Conservation (phyloP, 2,113 vertebrate species). For the Hyaena hyaena region DNA sequence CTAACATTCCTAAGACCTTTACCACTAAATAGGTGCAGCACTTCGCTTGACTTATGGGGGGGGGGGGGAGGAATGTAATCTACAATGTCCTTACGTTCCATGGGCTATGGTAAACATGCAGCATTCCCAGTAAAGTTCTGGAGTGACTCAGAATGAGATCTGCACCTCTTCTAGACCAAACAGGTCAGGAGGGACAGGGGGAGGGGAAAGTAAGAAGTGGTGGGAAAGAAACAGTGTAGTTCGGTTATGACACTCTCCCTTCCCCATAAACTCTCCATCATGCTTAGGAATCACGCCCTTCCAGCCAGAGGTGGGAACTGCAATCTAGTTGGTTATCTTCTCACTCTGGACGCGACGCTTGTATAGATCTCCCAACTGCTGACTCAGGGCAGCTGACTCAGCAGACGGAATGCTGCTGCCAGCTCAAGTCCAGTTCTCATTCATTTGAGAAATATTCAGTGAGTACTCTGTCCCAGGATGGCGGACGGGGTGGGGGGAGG, state of each 20-base stretch:
- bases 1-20: slow-evolving; percentile 42
- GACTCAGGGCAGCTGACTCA: slow-evolving; percentile 60
- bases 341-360: slow-evolving; percentile 25
- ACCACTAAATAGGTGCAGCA: background rate
- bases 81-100: background rate
- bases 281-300: background rate
- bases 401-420: slow-evolving; percentile 36
- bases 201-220: background rate
- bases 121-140: background rate
- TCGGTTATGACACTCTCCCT: background rate
- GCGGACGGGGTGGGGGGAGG: no score
- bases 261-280: background rate
- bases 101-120: background rate
- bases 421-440: slow-evolving; percentile 54
- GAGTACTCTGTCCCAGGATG: slow-evolving; percentile 19
- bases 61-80: background rate
- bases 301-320: slow-evolving; percentile 35
- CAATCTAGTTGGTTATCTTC: background rate
- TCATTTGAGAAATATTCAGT: slow-evolving; percentile 62
- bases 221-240: slow-evolving; percentile 24
- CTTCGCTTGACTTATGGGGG: no score
- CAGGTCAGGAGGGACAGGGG: background rate
- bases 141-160: slow-evolving; percentile 65
- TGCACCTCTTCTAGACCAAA: background rate
- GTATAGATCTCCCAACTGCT: background rate